Base-by-base conservation (phyloP, 2,888 invertebrate genomes). In the Polietes domitor region DNA sequence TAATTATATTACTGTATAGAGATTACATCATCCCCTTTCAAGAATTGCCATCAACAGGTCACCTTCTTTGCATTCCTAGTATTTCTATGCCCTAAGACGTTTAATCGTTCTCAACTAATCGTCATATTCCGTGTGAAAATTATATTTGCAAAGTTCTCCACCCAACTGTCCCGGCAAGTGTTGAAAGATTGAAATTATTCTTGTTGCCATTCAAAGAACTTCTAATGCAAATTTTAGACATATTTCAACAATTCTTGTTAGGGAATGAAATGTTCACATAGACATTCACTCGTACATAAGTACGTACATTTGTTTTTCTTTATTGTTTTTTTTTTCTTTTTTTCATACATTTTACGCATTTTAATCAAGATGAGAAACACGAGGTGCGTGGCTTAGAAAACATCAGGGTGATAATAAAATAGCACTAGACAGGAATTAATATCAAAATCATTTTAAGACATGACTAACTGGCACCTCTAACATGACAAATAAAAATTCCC, bases 261-360 rank as follows among this genome's bases (percentile, higher is more conserved):
- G 50, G 41, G 37, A 63, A 19, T n/a, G n/a, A 43, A 61, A 41
- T 21, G 19, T 53, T 53, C 53, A 78, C 15, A 63, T 50, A 70
- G 61, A 71, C 61, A 61, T 37, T 55, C 19, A 43, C 17, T 75
- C 47, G 47, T 47, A n/a, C n/a, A 21, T 4, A 6, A 5, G 21
- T 3, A 47, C 43, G 41, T 50, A 15, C 28, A 41, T 37, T 72
- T 63, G 58, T 41, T 80, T 50, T 63, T 75, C 63, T 72, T 50
- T 63, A n/a, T n/a, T n/a, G n/a, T n/a, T n/a, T n/a, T n/a, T n/a
- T n/a, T n/a, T n/a, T n/a, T n/a, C n/a, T n/a, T n/a, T n/a, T n/a
- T n/a, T n/a, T n/a, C n/a, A n/a, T n/a, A 63, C 71, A 80, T 63
- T 80, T 76, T 76, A 80, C 72, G 80, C 71, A 76, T 65, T 76